A percentile compares a stretch with the other conserved stretches of the same genome.
These are phyloP conservation scores for Gyrodactylus salaris DNA, from an alignment of 1,140 invertebrate species.

Conservation along the genomic window DNA sequence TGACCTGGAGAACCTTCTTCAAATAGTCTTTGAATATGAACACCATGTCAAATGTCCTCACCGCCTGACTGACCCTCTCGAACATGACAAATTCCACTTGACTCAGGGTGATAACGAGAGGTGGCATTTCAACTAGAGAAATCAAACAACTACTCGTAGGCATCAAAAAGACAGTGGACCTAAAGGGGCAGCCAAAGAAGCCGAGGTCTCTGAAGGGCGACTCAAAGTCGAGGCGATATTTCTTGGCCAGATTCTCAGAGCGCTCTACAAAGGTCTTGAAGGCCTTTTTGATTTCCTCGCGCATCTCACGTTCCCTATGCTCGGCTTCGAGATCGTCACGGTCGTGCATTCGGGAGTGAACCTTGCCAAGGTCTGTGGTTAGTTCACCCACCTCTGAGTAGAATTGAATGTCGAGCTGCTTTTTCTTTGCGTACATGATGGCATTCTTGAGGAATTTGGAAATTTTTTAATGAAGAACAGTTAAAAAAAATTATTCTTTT, in stretches of 20 bases:
- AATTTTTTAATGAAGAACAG: too few relatives aligned
- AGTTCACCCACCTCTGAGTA: slow-evolving; percentile 99
- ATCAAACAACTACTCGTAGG: slow-evolving; percentile 82
- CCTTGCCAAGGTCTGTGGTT: slow-evolving; percentile 81
- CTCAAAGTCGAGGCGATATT: slow-evolving; percentile 88
- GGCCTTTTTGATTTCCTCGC: slow-evolving; percentile 74
- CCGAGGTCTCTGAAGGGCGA: slow-evolving; percentile 83
- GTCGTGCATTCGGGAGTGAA: slow-evolving; percentile 92
- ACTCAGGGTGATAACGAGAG: slow-evolving; percentile 83
- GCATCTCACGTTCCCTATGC: slow-evolving; percentile 72
- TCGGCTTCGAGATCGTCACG: slow-evolving; percentile 87
- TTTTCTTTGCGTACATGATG: slow-evolving; percentile 97
- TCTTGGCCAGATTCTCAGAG: slow-evolving; percentile 56
- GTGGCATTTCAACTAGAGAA: slow-evolving; percentile 90
- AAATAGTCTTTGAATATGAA: slow-evolving; percentile 95
- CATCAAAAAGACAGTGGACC: slow-evolving; percentile 71
- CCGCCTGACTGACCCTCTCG: slow-evolving; percentile 81
- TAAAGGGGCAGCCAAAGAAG: slow-evolving; percentile 80
- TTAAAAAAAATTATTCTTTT: neutral
- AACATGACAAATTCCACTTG: slow-evolving; percentile 92
- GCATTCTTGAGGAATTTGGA: slow-evolving; percentile 33
- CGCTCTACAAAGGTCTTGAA: slow-evolving; percentile 96
- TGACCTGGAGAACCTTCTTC: slow-evolving; percentile 67
- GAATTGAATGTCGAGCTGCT: slow-evolving; percentile 91
- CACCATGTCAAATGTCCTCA: slow-evolving; percentile 98